These are phyloP conservation scores for Cryptosula pallasiana DNA, from an alignment of 2,888 invertebrate genomes.

Conservation along the genomic window DNA sequence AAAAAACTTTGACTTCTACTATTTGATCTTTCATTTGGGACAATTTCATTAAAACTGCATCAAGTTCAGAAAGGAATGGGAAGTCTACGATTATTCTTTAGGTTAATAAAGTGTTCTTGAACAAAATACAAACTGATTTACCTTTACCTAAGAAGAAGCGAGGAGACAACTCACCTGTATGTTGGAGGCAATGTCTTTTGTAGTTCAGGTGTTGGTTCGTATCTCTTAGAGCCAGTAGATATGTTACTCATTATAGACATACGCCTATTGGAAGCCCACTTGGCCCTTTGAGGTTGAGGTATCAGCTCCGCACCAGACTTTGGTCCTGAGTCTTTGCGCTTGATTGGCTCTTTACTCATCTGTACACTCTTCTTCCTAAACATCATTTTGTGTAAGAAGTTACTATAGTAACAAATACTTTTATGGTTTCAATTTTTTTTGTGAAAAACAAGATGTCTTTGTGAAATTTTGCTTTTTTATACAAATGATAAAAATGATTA, in stretches of 20 bases:
- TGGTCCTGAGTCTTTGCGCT: constrained; percentile 16
- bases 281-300: not conserved
- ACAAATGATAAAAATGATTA: too few relatives aligned
- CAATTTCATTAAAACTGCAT: too few relatives aligned
- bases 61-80: too few relatives aligned
- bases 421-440: too few relatives aligned
- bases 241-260: constrained; percentile 19
- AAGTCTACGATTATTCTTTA: too few relatives aligned
- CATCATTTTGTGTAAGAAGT: not conserved
- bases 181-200: constrained; percentile 5
- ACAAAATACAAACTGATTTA: too few relatives aligned
- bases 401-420: not conserved
- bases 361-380: constrained; percentile 15
- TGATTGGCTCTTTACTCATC: not conserved
- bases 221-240: not conserved
- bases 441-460: too few relatives aligned
- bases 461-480: too few relatives aligned
- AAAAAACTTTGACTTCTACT: too few relatives aligned
- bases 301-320: not conserved
- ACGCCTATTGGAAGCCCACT: not conserved
- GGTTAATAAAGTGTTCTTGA: too few relatives aligned
- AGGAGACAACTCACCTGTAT: not conserved
- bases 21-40: too few relatives aligned
- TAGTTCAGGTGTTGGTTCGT: constrained; percentile 14
- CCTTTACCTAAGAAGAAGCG: too few relatives aligned